Evolutionary conservation across 2,797 vertebrate species (phyloP).

Genomic region (Enteromius trimaculatus): DNA sequence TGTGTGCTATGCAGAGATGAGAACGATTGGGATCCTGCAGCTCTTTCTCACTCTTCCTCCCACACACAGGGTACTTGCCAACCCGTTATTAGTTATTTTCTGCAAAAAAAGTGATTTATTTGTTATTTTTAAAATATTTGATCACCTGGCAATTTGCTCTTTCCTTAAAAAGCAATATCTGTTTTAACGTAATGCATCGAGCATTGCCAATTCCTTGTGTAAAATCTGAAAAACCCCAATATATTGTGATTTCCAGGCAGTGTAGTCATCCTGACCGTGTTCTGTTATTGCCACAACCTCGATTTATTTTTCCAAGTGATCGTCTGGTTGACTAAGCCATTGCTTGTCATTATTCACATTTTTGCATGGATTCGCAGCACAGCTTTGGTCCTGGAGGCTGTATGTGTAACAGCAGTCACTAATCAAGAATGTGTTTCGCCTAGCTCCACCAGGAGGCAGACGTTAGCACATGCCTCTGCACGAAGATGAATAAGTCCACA

Average conservation of each 20-base stretch:
- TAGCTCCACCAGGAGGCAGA: slow-evolving; percentile 11
- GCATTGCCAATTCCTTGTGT: background rate
- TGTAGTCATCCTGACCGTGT: background rate
- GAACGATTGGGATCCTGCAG: slow-evolving; percentile 56
- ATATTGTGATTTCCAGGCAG: background rate
- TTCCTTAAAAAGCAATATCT: background rate
- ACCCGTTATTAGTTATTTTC: background rate
- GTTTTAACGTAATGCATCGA: background rate
- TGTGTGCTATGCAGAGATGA: slow-evolving; percentile 69
- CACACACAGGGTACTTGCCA: background rate
- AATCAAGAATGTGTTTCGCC: slow-evolving; percentile 1
- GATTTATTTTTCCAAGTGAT: background rate
- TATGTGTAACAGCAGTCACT: background rate
- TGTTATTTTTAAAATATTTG: no score
- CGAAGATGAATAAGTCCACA: slow-evolving; percentile 16
- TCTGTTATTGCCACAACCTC: background rate
- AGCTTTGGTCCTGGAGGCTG: background rate
- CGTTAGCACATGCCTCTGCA: background rate
- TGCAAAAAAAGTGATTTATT: no score
- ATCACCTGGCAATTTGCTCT: background rate
- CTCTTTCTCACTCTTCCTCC: slow-evolving; percentile 11
- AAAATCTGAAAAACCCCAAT: background rate
- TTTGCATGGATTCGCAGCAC: background rate
- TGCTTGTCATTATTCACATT: background rate
- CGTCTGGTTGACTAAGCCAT: background rate